Evolutionary conservation across 2,888 invertebrate genomes (phyloP).

Genomic region (Coleophora deauratella): DNA sequence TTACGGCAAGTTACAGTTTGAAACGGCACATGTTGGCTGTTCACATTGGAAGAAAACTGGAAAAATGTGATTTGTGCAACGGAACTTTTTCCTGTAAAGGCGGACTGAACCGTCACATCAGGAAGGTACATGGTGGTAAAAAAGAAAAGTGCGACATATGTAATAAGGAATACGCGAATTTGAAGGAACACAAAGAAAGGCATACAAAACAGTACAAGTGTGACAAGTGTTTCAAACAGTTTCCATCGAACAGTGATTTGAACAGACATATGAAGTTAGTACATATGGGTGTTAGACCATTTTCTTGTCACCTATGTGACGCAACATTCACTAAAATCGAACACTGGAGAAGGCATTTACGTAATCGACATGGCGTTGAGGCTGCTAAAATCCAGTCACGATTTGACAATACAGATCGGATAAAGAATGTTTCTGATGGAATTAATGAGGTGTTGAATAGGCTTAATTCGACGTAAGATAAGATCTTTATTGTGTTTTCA

Average conservation of each 20-base stretch:
- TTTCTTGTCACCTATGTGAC: not conserved
- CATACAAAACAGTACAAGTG: not conserved
- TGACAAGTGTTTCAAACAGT: not conserved
- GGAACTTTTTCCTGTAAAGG: not conserved
- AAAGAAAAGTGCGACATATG: not conserved
- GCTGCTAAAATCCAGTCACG: too few relatives aligned
- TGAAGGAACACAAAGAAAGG: not conserved
- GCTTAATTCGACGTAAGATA: too few relatives aligned
- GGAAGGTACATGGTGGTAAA: not conserved
- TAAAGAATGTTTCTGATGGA: too few relatives aligned
- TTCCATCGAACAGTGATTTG: not conserved
- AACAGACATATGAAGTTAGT: slow-evolving; percentile 3
- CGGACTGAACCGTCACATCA: not conserved
- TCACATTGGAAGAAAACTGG: slow-evolving; percentile 15
- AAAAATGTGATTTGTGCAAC: slow-evolving; percentile 14
- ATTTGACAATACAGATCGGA: too few relatives aligned
- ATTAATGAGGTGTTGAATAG: too few relatives aligned
- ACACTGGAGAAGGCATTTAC: too few relatives aligned
- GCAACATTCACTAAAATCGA: too few relatives aligned
- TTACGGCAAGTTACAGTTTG: slow-evolving; percentile 10
- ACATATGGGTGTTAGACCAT: not conserved
- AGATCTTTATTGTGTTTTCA: too few relatives aligned
- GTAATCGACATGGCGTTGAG: too few relatives aligned
- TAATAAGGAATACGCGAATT: not conserved
- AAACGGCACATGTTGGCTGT: slow-evolving; percentile 11